phyloP scores from a whole-genome alignment of 2,797 vertebrate species.

The Sebastes taczanowskii region DNA sequence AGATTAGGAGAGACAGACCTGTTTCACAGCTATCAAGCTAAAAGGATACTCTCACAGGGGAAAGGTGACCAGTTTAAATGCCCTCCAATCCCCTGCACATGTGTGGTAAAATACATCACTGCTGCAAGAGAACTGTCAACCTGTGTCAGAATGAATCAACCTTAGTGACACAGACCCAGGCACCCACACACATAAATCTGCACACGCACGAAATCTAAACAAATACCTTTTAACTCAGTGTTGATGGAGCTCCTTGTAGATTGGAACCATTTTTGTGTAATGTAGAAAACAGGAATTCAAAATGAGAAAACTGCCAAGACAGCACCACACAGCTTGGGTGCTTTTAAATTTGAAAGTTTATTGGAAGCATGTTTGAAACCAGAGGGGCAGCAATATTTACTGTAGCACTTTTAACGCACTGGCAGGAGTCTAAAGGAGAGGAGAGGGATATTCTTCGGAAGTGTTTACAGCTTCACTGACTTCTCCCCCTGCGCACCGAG shows the following conservation, averaged over 20 bases:
- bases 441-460: slow-evolving; percentile 66
- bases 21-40: slow-evolving; percentile 66
- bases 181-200: slow-evolving; percentile 57
- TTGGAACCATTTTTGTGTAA: slow-evolving; percentile 8
- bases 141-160: slow-evolving; percentile 81
- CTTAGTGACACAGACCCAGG: slow-evolving; percentile 56
- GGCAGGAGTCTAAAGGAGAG: slow-evolving; percentile 55
- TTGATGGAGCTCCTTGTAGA: slow-evolving; percentile 14
- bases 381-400: slow-evolving; percentile 46
- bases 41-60: slow-evolving; percentile 70
- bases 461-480: slow-evolving; percentile 75
- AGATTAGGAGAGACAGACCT: slow-evolving; percentile 70
- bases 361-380: slow-evolving; percentile 8
- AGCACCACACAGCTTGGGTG: neutral
- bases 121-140: slow-evolving; percentile 73
- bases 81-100: slow-evolving; percentile 76
- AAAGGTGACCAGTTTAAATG: slow-evolving; percentile 77
- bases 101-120: slow-evolving; percentile 79
- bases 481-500: slow-evolving; percentile 45
- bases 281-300: neutral
- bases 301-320: slow-evolving; percentile 11
- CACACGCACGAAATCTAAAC: slow-evolving; percentile 64
- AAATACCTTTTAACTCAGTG: slow-evolving; percentile 52
- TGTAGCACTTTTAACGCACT: slow-evolving; percentile 46
- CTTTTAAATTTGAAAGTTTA: slow-evolving; percentile 16